Evolutionary conservation across 2,797 vertebrate species (phyloP), one percentile per base, ranked within the genome.

Genomic region (Argyrosomus regius): DNA sequence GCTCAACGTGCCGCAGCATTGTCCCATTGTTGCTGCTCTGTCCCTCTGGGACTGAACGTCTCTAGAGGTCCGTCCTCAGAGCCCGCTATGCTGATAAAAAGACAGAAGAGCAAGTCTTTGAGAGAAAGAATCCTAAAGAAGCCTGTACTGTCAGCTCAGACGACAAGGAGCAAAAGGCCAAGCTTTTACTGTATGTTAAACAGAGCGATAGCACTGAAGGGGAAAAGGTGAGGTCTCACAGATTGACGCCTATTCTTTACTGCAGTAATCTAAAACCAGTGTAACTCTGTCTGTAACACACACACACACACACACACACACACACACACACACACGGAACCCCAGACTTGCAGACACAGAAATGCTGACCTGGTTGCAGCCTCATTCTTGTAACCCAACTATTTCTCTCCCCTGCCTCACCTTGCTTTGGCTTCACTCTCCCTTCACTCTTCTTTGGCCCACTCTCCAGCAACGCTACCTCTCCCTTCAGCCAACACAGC

Each of bases 321-420:
- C 20, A 75, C 57, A 64, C 54, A 56, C 54, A 28, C 53, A 56
- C 24, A 56, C 5, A 62, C 18, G 8, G 24, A 72, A 70, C 79
- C 81, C 65, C 78, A 75, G 83, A 72, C 77, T 64, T 80, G 72
- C 81, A 84, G 78, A 73, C 75, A 57, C 68, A 89, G 82, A 91
- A 92, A 77, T 89, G 91, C 92, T 92, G 89, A 91, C 89, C 77
- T 85, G 78, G 77, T 82, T 76, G 66, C 59, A 78, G 82, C 65
- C 62, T 87, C 72, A 60, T 88, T 80, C 75, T 64, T 83, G 63
- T 73, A 78, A 75, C 63, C 60, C 41, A 75, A 66, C 83, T 71
- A 31, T 72, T 67, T 31, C 46, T 28, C 59, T 56, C 80, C 57
- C 62, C 58, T 43, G 41, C 56, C 70, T 80, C 82, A 72, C 78